Percentiles rank a stretch among this genome's conserved stretches.
phyloP scores from a whole-genome alignment of 2,888 invertebrate species.

The Dasypolia templi region DNA sequence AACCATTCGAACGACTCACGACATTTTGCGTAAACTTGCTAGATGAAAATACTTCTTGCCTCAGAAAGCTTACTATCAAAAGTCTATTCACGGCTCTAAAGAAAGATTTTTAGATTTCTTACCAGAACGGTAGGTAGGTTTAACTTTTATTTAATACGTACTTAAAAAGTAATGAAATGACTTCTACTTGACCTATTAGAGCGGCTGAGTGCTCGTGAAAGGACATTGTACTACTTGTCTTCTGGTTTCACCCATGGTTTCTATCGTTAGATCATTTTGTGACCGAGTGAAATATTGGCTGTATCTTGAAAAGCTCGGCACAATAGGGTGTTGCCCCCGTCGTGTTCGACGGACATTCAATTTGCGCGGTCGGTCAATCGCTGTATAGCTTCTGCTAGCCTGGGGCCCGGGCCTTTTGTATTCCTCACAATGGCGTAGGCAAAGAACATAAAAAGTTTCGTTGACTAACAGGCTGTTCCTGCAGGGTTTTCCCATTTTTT shows the following conservation, averaged over 20 bases:
- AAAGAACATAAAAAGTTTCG: slow-evolving; percentile 78
- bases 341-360: slow-evolving; percentile 86
- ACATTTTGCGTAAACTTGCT: not conserved
- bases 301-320: slow-evolving; percentile 81
- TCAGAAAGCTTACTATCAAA: not conserved
- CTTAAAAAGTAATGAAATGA: slow-evolving; percentile 34
- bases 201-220: slow-evolving; percentile 59
- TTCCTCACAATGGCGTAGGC: slow-evolving; percentile 80
- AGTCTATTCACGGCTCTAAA: not conserved
- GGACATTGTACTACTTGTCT: slow-evolving; percentile 61
- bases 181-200: slow-evolving; percentile 46
- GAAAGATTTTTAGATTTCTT: not conserved
- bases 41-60: not conserved
- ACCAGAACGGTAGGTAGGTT: not conserved
- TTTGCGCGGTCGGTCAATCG: slow-evolving; percentile 88
- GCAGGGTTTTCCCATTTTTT: slow-evolving; percentile 59
- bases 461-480: slow-evolving; percentile 68
- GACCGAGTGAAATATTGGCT: slow-evolving; percentile 82
- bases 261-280: slow-evolving; percentile 72
- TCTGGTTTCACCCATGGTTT: slow-evolving; percentile 66
- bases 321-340: slow-evolving; percentile 81
- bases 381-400: slow-evolving; percentile 80
- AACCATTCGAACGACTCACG: no score
- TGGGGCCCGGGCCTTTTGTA: slow-evolving; percentile 82
- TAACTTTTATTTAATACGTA: slow-evolving; percentile 18